Evolutionary conservation across 2,888 invertebrate species (phyloP), one percentile per base, ranked within the genome.

Genomic region (Campaea margaritaria): DNA sequence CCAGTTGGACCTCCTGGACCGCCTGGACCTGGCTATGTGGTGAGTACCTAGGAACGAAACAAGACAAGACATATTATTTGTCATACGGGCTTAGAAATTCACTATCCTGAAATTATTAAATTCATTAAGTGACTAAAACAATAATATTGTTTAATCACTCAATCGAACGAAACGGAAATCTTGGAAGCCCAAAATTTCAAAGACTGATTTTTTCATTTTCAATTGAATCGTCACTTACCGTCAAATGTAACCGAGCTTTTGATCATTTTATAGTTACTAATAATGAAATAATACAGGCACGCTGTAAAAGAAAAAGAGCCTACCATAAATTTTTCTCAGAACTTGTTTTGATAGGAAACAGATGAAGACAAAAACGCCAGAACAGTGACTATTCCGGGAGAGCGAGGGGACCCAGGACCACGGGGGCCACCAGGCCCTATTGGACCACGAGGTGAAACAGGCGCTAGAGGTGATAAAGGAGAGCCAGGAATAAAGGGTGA

Each of bases 1-100:
- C 94, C 93, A 63, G 93, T 94, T 65, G 95, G 95, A 47, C 94
- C 95, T 31, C 87, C 93, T 80, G 95, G 96, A 4, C 89, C 89
- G 10, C 82, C 86, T 14, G 96, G 96, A 2, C 50, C 64, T 15
- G 64, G 63, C 4, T 65, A 67, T 68, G 75, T 81, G 84, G 88
- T 87, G 73, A 81, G 72, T 62, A 84, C 13, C 31, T 46, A 36
- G 9, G 9, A 45, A 31, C 21, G 21, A 21, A 21, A 21, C 21
- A 21, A 21, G 2, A 21, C 21, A 21, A 21, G 21, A 21, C 21
- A 21, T 21, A 21, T n/a, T n/a, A n/a, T n/a, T n/a, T n/a, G n/a
- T n/a, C n/a, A n/a, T n/a, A n/a, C n/a, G n/a, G n/a, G n/a, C n/a
- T n/a, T n/a, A n/a, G n/a, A n/a, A n/a, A n/a, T n/a, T n/a, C n/a